A percentile compares a stretch with the other conserved stretches of the same genome.
Conservation (phyloP, 2,888 invertebrate species). For the Deroplatys truncata region DNA sequence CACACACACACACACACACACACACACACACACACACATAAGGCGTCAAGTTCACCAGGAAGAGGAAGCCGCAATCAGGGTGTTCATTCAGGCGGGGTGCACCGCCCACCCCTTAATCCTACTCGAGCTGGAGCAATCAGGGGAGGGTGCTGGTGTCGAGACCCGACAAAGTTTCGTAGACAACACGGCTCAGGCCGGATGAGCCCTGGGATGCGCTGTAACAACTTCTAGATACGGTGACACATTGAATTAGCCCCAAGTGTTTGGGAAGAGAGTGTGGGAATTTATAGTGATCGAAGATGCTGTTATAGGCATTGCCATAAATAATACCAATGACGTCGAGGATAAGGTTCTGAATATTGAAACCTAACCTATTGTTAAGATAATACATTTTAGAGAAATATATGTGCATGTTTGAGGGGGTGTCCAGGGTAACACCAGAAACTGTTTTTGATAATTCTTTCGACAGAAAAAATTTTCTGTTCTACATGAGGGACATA, state of each 20-base stretch:
- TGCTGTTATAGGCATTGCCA: neutral
- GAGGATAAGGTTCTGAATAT: too few species aligned
- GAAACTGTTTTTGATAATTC: too few species aligned
- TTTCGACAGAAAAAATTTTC: too few species aligned
- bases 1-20: neutral
- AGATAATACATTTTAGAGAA: too few species aligned
- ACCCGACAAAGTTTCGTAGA: neutral
- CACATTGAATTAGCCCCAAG: too few species aligned
- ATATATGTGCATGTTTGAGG: too few species aligned
- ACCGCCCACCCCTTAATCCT: neutral
- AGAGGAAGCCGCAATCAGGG: constrained; percentile 22
- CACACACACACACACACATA: neutral
- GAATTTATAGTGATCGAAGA: neutral
- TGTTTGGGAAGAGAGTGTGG: neutral
- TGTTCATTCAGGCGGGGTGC: constrained; percentile 15
- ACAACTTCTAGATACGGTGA: too few species aligned
- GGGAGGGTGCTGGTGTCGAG: neutral
- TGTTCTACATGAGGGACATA: too few species aligned
- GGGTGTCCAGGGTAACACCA: too few species aligned
- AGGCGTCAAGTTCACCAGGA: neutral
- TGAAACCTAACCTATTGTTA: too few species aligned
- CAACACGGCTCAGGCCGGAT: neutral
- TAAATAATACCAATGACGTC: neutral
- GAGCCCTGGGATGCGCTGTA: neutral
- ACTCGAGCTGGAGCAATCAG: neutral